Evolutionary conservation across 2,888 invertebrate genomes (phyloP).

Genomic region (Macrosoma leucophasiata): DNA sequence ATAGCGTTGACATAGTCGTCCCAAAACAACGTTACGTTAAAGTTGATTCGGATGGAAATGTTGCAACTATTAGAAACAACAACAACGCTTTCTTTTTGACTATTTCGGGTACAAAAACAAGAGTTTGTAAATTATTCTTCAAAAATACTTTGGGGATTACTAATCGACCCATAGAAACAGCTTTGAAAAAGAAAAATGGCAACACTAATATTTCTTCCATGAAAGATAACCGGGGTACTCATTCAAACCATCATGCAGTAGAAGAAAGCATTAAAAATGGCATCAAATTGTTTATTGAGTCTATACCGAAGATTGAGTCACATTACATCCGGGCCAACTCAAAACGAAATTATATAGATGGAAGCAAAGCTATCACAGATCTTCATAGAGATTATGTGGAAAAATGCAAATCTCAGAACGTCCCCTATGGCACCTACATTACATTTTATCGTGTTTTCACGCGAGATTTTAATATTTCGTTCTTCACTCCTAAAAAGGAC

Average conservation of each 20-base stretch:
- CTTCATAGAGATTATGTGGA: constrained; percentile 9
- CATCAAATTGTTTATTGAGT: constrained; percentile 7
- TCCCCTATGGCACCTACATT: no score
- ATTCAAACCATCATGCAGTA: constrained; percentile 6
- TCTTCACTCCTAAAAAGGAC: no score
- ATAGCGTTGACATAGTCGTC: constrained; percentile 9
- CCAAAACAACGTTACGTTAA: constrained; percentile 15
- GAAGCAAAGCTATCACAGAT: constrained; percentile 9
- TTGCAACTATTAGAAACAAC: constrained; percentile 13
- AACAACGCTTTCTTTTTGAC: constrained; percentile 18
- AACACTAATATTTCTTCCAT: constrained; percentile 2
- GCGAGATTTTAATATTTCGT: no score
- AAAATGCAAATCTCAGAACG: no score
- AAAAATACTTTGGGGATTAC: constrained; percentile 18
- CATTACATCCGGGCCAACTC: constrained; percentile 1
- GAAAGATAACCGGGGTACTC: constrained; percentile 20
- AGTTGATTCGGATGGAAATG: constrained; percentile 12
- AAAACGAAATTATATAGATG: constrained; percentile 1
- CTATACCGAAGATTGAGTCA: no score
- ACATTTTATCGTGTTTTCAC: no score
- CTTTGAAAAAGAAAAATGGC: constrained; percentile 20
- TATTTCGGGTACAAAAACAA: constrained; percentile 12
- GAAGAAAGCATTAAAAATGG: constrained; percentile 12
- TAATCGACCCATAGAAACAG: constrained; percentile 24
- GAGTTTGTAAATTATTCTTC: constrained; percentile 17